Evolutionary conservation across 2,888 invertebrate genomes (phyloP).

Genomic region (Eueremaeus valkanovi): DNA sequence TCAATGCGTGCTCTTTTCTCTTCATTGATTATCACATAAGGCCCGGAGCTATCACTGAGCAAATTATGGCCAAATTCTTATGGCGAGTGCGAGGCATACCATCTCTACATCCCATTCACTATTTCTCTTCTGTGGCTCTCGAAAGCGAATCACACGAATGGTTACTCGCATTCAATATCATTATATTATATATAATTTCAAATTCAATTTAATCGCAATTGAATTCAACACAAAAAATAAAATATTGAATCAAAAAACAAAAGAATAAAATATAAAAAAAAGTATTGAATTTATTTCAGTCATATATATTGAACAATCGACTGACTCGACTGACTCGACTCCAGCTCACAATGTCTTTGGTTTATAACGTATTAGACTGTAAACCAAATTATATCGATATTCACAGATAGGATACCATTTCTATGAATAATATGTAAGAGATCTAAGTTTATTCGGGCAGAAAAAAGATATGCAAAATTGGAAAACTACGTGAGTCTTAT

Average conservation of each 20-base stretch:
- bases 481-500: background rate
- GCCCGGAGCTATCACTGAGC: background rate
- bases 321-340: no score
- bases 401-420: no score
- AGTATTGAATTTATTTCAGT: background rate
- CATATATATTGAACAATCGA: background rate
- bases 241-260: background rate
- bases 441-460: no score
- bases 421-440: no score
- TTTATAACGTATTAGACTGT: no score
- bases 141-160: background rate
- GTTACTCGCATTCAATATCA: background rate
- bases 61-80: background rate
- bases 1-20: background rate
- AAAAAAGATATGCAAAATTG: background rate
- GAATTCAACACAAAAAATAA: background rate
- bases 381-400: no score
- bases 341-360: no score
- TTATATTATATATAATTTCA: background rate
- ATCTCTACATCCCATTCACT: background rate
- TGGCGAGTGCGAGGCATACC: background rate
- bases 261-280: background rate
- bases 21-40: background rate
- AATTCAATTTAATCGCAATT: background rate
- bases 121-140: background rate